phyloP scores from a whole-genome alignment of 2,888 invertebrate genomes.

The Caenorhabditis sp. region DNA sequence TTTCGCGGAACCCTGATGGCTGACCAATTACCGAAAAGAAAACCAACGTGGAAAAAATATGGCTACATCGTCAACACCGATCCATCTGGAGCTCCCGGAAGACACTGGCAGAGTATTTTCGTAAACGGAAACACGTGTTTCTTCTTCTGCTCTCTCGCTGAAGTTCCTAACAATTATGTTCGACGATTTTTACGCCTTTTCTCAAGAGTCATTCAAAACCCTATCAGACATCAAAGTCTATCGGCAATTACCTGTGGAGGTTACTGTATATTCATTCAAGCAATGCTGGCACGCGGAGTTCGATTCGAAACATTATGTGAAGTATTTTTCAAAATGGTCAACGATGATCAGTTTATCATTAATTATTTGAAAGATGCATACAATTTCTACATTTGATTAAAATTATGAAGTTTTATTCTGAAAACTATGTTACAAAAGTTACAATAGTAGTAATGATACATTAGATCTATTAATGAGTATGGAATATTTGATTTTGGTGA shows the following conservation, averaged over 20 bases:
- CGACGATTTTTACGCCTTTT: background rate
- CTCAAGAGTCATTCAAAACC: background rate
- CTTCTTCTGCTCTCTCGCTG: constrained; percentile 22
- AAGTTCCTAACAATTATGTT: constrained; percentile 6
- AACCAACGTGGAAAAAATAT: background rate
- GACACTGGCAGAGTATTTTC: constrained; percentile 36
- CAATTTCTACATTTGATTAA: no score
- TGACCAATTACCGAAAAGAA: constrained; percentile 11
- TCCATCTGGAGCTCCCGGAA: background rate
- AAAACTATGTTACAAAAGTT: no score
- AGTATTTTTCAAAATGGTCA: constrained; percentile 5
- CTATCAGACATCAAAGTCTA: background rate
- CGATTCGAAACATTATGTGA: constrained; percentile 6
- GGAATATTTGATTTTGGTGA: no score
- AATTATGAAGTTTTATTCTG: no score
- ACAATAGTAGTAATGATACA: no score
- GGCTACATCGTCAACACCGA: constrained; percentile 25
- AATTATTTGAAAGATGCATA: no score
- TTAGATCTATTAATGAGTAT: no score
- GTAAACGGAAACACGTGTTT: constrained; percentile 6
- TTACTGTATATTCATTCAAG: constrained; percentile 29
- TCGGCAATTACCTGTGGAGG: constrained; percentile 20
- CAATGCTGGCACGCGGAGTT: constrained; percentile 9
- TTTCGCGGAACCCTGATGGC: background rate
- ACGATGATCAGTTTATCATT: constrained; percentile 12